Evolutionary conservation across 2,888 invertebrate species (phyloP), one percentile per base, ranked within the genome.

Genomic region (Chydorus sphaericus): DNA sequence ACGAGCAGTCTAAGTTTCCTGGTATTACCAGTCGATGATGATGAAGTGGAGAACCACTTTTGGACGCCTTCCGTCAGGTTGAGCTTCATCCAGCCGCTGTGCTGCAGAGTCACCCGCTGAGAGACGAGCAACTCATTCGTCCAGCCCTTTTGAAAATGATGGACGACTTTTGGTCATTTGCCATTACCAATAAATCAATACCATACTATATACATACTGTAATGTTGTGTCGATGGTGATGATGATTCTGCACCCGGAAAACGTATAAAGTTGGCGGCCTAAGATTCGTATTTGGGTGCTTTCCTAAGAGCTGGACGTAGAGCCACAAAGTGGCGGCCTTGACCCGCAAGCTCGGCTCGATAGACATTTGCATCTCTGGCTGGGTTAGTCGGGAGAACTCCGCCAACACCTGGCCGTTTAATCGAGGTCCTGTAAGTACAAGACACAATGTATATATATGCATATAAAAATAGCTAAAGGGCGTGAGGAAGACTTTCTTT

Each of bases 11-110:
- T 80, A 63, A 91, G 75, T 64, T 79, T 80, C 11, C 10, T 37
- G 33, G 10, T 54, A 58, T 4, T 59, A 58, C 51, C 61, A 60
- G 33, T 62, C 1, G 53, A 16, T 20, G 53, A 16, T 10, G 61
- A 58, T 7, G 64, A 63, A n/a, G 61, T 61, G 39, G 59, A 60
- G 37, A 66, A 80, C 89, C 89, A 90, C 62, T 77, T 75, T 62
- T 80, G 79, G 58, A 86, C 85, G 51, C 83, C 83, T 59, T 75
- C 73, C 60, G 88, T 87, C 63, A 91, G 76, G 72, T 91, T 87
- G 63, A 91, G 76, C 64, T 86, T 85, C 70, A 86, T 85, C 91
- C 91, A 91, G 51, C 86, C 89, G 61, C 83, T 75, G 60, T 78
- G 75, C 51, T 78, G 75, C 56, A 80, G 75, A 66, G 81, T 75